Base-by-base conservation (phyloP, 2,797 vertebrate genomes). In the Huso huso region DNA sequence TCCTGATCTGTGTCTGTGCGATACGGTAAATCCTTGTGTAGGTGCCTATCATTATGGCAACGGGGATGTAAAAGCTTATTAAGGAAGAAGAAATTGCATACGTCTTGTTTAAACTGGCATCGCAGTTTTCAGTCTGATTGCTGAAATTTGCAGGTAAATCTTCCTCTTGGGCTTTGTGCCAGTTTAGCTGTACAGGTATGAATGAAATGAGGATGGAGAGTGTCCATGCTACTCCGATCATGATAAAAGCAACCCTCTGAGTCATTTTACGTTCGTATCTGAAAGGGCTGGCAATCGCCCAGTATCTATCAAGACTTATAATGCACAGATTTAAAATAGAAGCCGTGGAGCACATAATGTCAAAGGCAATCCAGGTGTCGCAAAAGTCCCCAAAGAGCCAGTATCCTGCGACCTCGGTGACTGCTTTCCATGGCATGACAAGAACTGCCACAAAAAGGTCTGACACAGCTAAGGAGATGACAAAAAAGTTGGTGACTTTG, bases 41-140 rank as follows among this genome's bases (percentile, higher is more conserved):
- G 0, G 91, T 93, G 68, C 82, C 88, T 0, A 92, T 75, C 90
- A 90, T 91, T 75, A 92, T 84, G 10, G 84, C 84, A 6, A 92
- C 88, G 0, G 92, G 91, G 74, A 93, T 89, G 78, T 91, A 93
- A 79, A 94, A 93, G 79, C 92, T 92, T 65, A 93, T 71, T 48
- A 93, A 78, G 0, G 86, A 91, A 0, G 91, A 93, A 0, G 88
- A 89, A 72, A 93, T 87, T 9, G 88, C 89, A 1, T 91, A 91
- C 9, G 85, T 88, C 59, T 81, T 75, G 81, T 81, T 87, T 60
- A 95, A 79, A 69, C 87, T 91, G 64, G 88, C 79, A 1, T 89
- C 87, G 0, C 91, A 92, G 67, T 81, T 88, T 23, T 78, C 73
- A 1, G 73, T 37, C 13, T 70, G 75, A 57, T 67, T 18, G 18